Evolutionary conservation across 1,140 invertebrate genomes (phyloP), one percentile per base, ranked within the genome.

Genomic region (Drosophila elegans): DNA sequence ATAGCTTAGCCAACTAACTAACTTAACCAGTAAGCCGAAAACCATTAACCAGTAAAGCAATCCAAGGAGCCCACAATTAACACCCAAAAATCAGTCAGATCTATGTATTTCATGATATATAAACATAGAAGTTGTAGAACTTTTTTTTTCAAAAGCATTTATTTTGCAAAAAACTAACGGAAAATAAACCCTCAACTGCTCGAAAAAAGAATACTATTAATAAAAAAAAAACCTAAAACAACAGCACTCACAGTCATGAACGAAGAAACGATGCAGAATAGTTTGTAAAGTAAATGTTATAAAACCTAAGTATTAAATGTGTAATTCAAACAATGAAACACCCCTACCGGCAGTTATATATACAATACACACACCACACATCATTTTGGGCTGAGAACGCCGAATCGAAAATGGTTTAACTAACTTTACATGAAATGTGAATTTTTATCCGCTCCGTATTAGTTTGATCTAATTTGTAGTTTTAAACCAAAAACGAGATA

Each of bases 261-360:
- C 16, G 12, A 56, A 27, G 16, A 11, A 38, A 5, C 16, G 9
- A 39, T n/a, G 68, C 56, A 81, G 7, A 84, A 55, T 60, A 67
- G 60, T 55, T 57, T 38, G 41, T 39, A 73, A 69, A 64, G 48
- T 46, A 64, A 71, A 64, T 75, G 54, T 53, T 62, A 45, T 42
- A 42, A 64, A 42, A 41, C 21, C 48, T 25, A 64, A 52, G 42
- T 63, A 69, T 61, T 59, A 60, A 72, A 73, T 80, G 39, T 71
- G 56, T 63, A 80, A 82, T 82, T 81, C 46, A 82, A 82, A 82
- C 62, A 76, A 76, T 82, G 82, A 86, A 86, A 86, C 82, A 86
- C 79, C 82, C 82, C 82, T 86, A 86, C 82, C 82, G 82, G 78
- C 79, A 88, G 73, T 74, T 81, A 78, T 78, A 83, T 72, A 62